phyloP scores from a whole-genome alignment of 2,797 vertebrate species.

The Cirrhinus mrigala region DNA sequence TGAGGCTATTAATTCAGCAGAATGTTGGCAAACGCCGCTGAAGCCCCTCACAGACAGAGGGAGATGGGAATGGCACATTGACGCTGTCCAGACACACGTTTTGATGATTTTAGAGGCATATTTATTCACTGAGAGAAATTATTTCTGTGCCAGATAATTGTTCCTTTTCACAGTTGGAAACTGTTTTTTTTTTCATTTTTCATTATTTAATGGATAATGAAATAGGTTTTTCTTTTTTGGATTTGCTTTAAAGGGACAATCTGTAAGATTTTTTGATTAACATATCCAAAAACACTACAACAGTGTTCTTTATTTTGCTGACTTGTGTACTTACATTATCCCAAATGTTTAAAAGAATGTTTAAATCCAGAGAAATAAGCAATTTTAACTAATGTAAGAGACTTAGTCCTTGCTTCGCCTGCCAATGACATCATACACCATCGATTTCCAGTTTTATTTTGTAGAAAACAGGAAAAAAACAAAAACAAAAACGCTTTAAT shows the following conservation, averaged over 20 bases:
- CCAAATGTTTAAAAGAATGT: too few relatives aligned
- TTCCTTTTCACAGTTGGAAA: constrained; percentile 1
- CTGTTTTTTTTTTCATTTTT: neutral
- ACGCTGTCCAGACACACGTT: constrained; percentile 20
- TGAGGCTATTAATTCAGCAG: constrained; percentile 57
- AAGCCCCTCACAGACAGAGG: constrained; percentile 33
- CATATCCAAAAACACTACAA: too few relatives aligned
- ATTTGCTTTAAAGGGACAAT: neutral
- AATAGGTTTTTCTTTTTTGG: neutral
- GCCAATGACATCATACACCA: too few relatives aligned
- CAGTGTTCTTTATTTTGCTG: too few relatives aligned
- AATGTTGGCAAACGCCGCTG: constrained; percentile 43
- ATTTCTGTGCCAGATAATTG: neutral
- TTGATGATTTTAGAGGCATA: neutral
- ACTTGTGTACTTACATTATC: too few relatives aligned
- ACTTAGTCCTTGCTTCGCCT: too few relatives aligned
- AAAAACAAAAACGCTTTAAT: too few relatives aligned
- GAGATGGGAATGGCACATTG: constrained; percentile 25
- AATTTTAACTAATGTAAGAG: too few relatives aligned
- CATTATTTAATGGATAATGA: neutral
- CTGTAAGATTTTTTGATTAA: too few relatives aligned
- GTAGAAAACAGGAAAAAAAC: too few relatives aligned
- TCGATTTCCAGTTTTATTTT: too few relatives aligned
- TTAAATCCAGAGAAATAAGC: too few relatives aligned
- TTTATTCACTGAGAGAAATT: constrained; percentile 21